Evolutionary conservation across 1,140 invertebrate species (phyloP), one percentile per base, ranked within the genome.

Genomic region (Cotesia chilonis): DNA sequence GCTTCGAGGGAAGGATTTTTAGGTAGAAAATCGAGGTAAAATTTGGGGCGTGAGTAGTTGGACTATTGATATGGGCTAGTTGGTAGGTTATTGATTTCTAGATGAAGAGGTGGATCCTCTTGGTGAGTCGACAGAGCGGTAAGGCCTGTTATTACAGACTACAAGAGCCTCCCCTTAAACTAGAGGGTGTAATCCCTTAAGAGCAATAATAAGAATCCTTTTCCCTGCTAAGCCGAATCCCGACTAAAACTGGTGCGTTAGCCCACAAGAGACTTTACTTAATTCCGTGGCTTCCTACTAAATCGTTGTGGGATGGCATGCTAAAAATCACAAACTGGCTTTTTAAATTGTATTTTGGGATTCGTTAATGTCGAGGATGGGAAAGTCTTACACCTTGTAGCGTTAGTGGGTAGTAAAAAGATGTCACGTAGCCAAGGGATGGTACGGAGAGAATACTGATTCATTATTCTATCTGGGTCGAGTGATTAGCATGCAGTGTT

Each of bases 391-490:
- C 35, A 28, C 17, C n/a, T 52, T 60, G 10, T 36, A 41, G 3
- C 6, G 28, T 12, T 47, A 63, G 14, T 7, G 47, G 65, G 36
- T 75, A 80, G 81, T 82, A 83, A 85, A 84, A 85, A 80, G 76
- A 77, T 81, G 83, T 87, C 84, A 85, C 84, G 84, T 85, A 74
- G 52, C 57, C 38, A 28, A 51, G 68, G 9, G 47, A 61, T 61
- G 74, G 72, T 61, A 81, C 81, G 78, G 75, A 83, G 82, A 86
- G 82, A 85, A 85, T 83, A 85, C 84, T 85, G 83, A 87, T 87
- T 87, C 84, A 87, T 87, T 87, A 87, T 86, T 86, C 84, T 85
- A 86, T 85, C 84, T 86, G 80, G 84, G 83, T 82, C 83, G 83
- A 87, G 83, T 87, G 84, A 85, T 87, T 87, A 87, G 84, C 85